Percentiles rank a stretch among this genome's conserved stretches.
Evolutionary conservation across 1,140 invertebrate species (phyloP).

Genomic region (Diplogasteroides magnus): DNA sequence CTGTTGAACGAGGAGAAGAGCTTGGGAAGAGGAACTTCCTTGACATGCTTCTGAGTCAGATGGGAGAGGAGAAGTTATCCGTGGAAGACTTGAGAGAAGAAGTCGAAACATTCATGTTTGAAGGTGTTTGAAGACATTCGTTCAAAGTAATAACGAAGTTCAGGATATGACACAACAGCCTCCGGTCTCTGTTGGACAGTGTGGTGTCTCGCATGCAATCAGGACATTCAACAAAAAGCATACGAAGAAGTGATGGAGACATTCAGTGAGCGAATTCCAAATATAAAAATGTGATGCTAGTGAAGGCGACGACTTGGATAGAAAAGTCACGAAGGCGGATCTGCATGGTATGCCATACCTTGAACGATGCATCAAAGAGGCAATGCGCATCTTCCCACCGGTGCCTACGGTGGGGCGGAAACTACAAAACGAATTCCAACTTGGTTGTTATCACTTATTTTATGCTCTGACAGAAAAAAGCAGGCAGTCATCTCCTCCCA

Average conservation of each 20-base stretch:
- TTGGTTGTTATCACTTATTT: conserved; percentile 4
- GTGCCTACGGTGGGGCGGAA: conserved; percentile 70
- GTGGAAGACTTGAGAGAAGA: conserved; percentile 65
- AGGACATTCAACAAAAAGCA: conserved; percentile 67
- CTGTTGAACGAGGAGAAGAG: conserved; percentile 2
- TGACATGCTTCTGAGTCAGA: conserved; percentile 79
- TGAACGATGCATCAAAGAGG: conserved; percentile 74
- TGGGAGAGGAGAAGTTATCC: conserved; percentile 66
- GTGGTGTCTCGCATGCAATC: conserved; percentile 58
- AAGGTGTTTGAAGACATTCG: conserved; percentile 44
- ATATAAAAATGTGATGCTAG: conserved; percentile 69
- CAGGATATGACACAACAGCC: conserved; percentile 80
- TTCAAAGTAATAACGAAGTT: not conserved
- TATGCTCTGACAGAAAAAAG: not conserved
- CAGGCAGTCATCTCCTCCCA: conserved; percentile 42
- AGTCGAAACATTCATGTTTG: conserved; percentile 76
- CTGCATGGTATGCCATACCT: conserved; percentile 76
- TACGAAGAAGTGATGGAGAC: conserved; percentile 68
- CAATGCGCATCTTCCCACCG: conserved; percentile 64
- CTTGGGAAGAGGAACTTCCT: conserved; percentile 77
- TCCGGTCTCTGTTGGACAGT: conserved; percentile 67
- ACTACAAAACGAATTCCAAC: conserved; percentile 67
- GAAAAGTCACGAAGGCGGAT: conserved; percentile 71
- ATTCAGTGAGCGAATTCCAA: conserved; percentile 65
- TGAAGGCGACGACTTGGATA: conserved; percentile 64